Conservation (phyloP, 2,888 invertebrate species). For the Trichogramma evanescens region DNA sequence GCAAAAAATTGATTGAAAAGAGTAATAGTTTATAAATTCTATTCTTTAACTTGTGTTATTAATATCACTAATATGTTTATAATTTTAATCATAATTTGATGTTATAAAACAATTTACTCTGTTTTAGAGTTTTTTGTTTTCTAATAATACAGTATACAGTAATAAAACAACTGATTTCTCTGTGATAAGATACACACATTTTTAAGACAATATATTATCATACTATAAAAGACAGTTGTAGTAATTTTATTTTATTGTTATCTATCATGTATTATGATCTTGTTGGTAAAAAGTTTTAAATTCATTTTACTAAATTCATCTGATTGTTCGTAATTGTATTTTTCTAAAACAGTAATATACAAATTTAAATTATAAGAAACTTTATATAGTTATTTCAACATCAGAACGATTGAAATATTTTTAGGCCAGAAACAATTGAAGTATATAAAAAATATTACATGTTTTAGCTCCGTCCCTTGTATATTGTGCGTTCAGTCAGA, state of each 20-base stretch:
- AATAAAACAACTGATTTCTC: slow-evolving; percentile 9
- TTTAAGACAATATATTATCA: slow-evolving; percentile 13
- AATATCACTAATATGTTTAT: too few relatives aligned
- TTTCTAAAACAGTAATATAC: slow-evolving; percentile 19
- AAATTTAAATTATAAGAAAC: slow-evolving; percentile 4
- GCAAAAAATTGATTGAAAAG: too few relatives aligned
- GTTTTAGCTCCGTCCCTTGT: slow-evolving; percentile 44
- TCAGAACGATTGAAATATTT: background rate
- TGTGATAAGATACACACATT: slow-evolving; percentile 18
- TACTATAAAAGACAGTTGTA: background rate
- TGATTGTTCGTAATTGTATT: slow-evolving; percentile 15
- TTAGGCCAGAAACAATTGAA: too few relatives aligned
- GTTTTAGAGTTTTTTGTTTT: too few relatives aligned
- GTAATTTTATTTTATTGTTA: slow-evolving; percentile 2
- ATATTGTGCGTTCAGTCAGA: slow-evolving; percentile 23
- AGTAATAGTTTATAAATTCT: too few relatives aligned
- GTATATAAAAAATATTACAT: slow-evolving; percentile 18
- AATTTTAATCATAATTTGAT: too few relatives aligned
- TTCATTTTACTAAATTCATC: slow-evolving; percentile 7
- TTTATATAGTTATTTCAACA: slow-evolving; percentile 9
- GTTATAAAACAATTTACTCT: too few relatives aligned
- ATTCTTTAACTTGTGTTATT: too few relatives aligned
- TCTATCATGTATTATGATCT: background rate
- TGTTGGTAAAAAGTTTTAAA: background rate
- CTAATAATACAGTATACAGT: background rate